Evolutionary conservation across 2,113 vertebrate species (phyloP).

Genomic region (Trinectes maculatus): DNA sequence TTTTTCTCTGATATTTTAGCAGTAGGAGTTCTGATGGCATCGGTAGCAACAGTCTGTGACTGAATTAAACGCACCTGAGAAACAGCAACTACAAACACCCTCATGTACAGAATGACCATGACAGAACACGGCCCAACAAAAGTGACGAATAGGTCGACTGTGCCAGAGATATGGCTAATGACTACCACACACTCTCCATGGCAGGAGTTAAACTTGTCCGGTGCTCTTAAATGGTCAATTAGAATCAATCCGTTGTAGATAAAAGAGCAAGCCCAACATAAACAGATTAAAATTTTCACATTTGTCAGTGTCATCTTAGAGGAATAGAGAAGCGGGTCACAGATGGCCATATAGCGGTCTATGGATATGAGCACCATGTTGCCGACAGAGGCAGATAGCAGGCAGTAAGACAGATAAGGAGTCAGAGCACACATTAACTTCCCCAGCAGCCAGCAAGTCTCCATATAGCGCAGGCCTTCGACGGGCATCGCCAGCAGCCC

Average conservation of each 20-base stretch:
- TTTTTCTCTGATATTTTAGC: constrained; percentile 52
- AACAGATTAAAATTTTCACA: neutral
- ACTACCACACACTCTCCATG: constrained; percentile 47
- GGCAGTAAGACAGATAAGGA: constrained; percentile 29
- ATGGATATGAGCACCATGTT: constrained; percentile 56
- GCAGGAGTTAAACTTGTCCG: constrained; percentile 30
- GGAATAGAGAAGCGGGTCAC: constrained; percentile 42
- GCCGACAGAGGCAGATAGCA: accelerated
- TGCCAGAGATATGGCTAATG: neutral
- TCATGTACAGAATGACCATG: constrained; percentile 57
- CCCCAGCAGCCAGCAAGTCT: constrained; percentile 53
- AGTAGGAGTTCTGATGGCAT: neutral
- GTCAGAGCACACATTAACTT: constrained; percentile 38
- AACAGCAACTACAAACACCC: constrained; percentile 56
- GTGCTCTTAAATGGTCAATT: constrained; percentile 5
- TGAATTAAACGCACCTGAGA: constrained; percentile 62
- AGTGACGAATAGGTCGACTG: constrained; percentile 47
- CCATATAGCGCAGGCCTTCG: constrained; percentile 22
- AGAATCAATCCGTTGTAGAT: constrained; percentile 35
- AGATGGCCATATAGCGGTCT: constrained; percentile 42
- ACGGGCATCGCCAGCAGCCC: constrained; percentile 46
- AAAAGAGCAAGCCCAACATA: constrained; percentile 42
- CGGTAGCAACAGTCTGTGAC: neutral
- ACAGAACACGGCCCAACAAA: constrained; percentile 33
- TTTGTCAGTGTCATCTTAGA: constrained; percentile 24